A percentile compares a stretch with the other conserved stretches of the same genome.
Conservation (phyloP, 1,140 invertebrate genomes). For the Macrobrachium rosenbergii region DNA sequence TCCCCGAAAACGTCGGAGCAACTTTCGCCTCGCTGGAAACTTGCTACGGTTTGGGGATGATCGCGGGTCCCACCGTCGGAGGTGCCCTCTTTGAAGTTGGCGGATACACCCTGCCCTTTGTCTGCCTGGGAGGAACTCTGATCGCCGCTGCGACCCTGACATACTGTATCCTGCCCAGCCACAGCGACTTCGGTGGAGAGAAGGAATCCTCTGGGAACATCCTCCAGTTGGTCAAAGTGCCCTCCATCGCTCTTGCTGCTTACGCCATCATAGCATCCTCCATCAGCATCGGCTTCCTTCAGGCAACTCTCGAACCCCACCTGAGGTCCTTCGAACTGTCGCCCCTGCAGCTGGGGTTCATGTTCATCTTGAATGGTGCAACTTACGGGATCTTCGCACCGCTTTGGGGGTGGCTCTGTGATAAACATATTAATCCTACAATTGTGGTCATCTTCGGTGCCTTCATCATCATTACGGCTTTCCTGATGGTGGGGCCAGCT, state of each 20-base stretch:
- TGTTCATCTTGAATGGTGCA: constrained; percentile 90
- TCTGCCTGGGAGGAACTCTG: constrained; percentile 82
- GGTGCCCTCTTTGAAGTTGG: constrained; percentile 84
- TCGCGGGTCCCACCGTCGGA: constrained; percentile 87
- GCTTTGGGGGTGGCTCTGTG: constrained; percentile 84
- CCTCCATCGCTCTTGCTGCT: constrained; percentile 74
- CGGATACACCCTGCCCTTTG: constrained; percentile 90
- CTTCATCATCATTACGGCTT: constrained; percentile 46
- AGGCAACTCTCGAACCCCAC: constrained; percentile 86
- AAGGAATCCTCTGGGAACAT: constrained; percentile 65
- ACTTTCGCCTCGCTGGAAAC: constrained; percentile 92
- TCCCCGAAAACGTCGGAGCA: constrained; percentile 89
- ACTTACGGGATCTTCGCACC: constrained; percentile 87
- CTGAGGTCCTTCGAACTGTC: constrained; percentile 80
- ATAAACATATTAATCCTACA: constrained; percentile 71
- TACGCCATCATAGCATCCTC: constrained; percentile 81
- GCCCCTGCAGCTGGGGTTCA: constrained; percentile 82
- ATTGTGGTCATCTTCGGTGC: constrained; percentile 52
- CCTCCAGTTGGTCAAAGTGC: constrained; percentile 67
- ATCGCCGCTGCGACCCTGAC: constrained; percentile 83
- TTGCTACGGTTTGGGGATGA: constrained; percentile 89
- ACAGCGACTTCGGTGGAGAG: constrained; percentile 68
- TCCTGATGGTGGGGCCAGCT: constrained; percentile 59
- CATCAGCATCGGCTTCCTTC: constrained; percentile 85
- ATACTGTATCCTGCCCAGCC: constrained; percentile 80